These are phyloP conservation scores for Natator depressus DNA, from an alignment of 2,113 vertebrate species.

Conservation along the genomic window DNA sequence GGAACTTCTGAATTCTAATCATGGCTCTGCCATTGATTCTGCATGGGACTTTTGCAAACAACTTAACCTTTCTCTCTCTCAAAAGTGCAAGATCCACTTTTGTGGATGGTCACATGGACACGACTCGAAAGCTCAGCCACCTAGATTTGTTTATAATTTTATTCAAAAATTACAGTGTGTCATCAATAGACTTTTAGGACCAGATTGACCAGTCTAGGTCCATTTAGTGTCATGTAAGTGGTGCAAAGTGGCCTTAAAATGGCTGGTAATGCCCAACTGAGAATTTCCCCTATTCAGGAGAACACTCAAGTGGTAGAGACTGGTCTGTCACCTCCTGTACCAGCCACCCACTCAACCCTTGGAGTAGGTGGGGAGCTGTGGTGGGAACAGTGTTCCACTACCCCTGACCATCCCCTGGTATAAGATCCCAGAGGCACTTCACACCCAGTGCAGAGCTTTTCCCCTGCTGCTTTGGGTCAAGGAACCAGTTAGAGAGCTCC, in stretches of 20 bases:
- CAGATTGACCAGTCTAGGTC: too few species aligned
- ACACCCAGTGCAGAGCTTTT: neutral
- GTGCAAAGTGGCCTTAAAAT: neutral
- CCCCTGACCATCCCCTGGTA: neutral
- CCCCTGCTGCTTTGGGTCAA: neutral
- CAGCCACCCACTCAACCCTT: too few species aligned
- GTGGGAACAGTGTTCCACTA: neutral
- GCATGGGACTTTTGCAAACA: neutral
- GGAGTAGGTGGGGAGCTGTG: too few species aligned
- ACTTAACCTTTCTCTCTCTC: neutral
- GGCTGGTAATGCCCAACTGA: neutral
- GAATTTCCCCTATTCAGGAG: neutral
- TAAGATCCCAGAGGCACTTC: neutral
- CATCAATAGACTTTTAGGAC: too few species aligned
- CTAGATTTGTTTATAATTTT: too few species aligned
- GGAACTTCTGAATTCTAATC: neutral
- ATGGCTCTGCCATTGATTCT: neutral
- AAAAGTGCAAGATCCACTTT: neutral
- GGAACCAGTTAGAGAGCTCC: neutral
- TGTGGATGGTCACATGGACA: too few species aligned
- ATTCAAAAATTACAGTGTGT: too few species aligned
- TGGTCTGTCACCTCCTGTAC: neutral
- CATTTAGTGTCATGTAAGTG: neutral
- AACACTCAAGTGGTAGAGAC: too few species aligned
- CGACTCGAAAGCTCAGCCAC: too few species aligned